Evolutionary conservation across 2,797 vertebrate species (phyloP).

Genomic region (Odontamblyopus rebecca): DNA sequence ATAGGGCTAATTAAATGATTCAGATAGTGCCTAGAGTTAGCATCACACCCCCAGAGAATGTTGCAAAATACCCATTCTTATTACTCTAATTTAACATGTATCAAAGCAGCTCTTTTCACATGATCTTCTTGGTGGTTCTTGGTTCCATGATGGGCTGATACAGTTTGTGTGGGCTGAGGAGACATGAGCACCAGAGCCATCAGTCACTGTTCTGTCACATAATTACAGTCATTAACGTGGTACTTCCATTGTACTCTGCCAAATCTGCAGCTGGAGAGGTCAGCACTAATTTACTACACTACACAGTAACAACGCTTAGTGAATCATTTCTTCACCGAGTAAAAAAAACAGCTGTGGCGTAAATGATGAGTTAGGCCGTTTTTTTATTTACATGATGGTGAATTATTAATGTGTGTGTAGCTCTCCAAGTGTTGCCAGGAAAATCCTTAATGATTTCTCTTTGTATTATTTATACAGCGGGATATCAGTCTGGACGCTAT

Average conservation of each 20-base stretch:
- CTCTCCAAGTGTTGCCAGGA: too few relatives aligned
- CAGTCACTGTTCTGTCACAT: slow-evolving; percentile 50
- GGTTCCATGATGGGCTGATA: slow-evolving; percentile 37
- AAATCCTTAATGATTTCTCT: too few relatives aligned
- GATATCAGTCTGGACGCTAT: too few relatives aligned
- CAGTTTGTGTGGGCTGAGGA: slow-evolving; percentile 50
- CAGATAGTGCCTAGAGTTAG: too few relatives aligned
- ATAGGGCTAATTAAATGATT: too few relatives aligned
- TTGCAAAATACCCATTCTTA: too few relatives aligned
- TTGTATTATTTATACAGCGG: too few relatives aligned
- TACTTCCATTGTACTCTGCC: slow-evolving; percentile 43
- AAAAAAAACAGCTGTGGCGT: background rate
- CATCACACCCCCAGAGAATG: too few relatives aligned
- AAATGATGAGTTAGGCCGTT: background rate
- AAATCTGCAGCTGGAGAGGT: slow-evolving; percentile 52
- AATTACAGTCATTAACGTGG: slow-evolving; percentile 64
- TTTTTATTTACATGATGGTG: too few relatives aligned
- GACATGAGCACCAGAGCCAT: slow-evolving; percentile 53
- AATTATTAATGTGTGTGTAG: too few relatives aligned
- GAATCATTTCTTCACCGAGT: background rate
- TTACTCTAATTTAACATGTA: background rate
- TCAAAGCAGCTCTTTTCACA: background rate
- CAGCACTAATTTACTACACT: slow-evolving; percentile 36
- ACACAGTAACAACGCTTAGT: background rate
- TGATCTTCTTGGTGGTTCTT: slow-evolving; percentile 6